phyloP scores from a whole-genome alignment of 2,113 vertebrate species.

The Lophotis ruficrista region DNA sequence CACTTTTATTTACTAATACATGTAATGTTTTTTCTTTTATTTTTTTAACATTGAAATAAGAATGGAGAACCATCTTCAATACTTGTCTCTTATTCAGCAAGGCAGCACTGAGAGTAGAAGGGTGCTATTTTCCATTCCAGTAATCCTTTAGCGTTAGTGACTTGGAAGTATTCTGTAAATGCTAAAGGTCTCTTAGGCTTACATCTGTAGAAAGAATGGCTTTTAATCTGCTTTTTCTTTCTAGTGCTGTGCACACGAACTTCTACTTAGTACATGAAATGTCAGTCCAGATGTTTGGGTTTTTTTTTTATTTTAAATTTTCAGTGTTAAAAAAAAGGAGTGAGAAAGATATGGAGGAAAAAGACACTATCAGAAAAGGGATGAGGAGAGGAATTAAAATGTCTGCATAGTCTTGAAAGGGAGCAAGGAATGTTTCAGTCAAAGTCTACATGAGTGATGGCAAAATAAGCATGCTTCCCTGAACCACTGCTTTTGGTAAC shows the following conservation, averaged over 20 bases:
- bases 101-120: background rate
- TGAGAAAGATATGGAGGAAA: background rate
- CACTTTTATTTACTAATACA: background rate
- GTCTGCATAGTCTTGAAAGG: background rate
- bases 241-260: background rate
- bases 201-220: background rate
- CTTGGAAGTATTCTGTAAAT: background rate
- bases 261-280: background rate
- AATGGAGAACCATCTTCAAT: background rate
- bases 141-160: background rate
- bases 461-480: fast-evolving
- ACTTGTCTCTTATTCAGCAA: background rate
- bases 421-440: background rate
- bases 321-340: background rate
- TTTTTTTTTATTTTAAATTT: background rate
- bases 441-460: background rate
- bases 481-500: background rate
- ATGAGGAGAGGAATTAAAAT: background rate
- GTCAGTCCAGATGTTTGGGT: background rate
- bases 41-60: background rate
- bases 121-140: background rate
- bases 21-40: background rate
- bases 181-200: background rate
- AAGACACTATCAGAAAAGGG: background rate
- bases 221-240: background rate